These are phyloP conservation scores for Eudemis profundana DNA, from an alignment of 2,888 invertebrate genomes.

Conservation along the genomic window DNA sequence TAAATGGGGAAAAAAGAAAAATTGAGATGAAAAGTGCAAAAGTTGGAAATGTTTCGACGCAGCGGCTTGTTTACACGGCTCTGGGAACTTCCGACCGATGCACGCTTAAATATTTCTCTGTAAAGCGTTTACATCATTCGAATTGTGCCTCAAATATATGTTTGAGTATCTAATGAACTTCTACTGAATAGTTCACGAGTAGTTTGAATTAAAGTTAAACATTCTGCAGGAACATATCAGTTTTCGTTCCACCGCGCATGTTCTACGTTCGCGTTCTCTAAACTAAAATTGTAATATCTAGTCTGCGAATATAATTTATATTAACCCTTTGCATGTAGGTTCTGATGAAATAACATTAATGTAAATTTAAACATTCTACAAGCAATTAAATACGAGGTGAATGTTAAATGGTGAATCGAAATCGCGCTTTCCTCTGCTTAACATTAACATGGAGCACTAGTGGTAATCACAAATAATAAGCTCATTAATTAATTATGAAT, in stretches of 20 bases:
- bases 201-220: constrained; percentile 36
- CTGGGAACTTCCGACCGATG: constrained; percentile 66
- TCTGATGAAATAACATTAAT: no score
- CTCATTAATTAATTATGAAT: no score
- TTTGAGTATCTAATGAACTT: constrained; percentile 44
- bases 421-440: no score
- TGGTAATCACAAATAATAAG: no score
- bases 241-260: neutral
- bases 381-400: no score
- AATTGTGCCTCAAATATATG: constrained; percentile 50
- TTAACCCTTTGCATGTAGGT: neutral
- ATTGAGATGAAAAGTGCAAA: constrained; percentile 51
- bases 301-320: neutral
- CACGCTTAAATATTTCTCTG: constrained; percentile 67
- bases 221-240: neutral
- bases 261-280: neutral
- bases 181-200: constrained; percentile 18
- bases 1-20: constrained; percentile 52
- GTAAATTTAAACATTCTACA: no score
- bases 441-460: no score
- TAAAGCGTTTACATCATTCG: constrained; percentile 57
- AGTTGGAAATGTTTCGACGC: constrained; percentile 64
- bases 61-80: constrained; percentile 66
- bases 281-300: neutral
- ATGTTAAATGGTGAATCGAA: no score